Evolutionary conservation across 2,888 invertebrate species (phyloP).

Genomic region (Criorhina ranunculi): DNA sequence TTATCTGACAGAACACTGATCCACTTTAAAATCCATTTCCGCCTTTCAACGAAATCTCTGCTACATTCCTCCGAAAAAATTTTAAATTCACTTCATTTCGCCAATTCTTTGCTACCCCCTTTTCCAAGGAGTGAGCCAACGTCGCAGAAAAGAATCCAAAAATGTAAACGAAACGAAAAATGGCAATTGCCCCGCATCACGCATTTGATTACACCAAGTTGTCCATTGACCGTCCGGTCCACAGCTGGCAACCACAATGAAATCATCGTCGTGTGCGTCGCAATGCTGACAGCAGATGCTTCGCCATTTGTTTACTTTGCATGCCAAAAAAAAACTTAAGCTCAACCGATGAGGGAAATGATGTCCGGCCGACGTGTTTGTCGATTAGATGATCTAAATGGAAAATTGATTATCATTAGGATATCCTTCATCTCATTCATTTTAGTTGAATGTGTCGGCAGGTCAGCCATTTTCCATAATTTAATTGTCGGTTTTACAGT

Average conservation of each 20-base stretch:
- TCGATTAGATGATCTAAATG: constrained; percentile 12
- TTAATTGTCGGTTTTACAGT: constrained; percentile 30
- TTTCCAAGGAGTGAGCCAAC: neutral
- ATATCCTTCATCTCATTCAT: neutral
- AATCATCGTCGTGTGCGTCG: constrained; percentile 34
- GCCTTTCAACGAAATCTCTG: neutral
- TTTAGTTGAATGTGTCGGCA: neutral
- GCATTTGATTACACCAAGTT: constrained; percentile 50
- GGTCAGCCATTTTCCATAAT: neutral
- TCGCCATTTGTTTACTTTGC: constrained; percentile 25
- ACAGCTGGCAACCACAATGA: constrained; percentile 31
- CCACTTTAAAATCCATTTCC: constrained; percentile 27
- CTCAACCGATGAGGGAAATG: neutral
- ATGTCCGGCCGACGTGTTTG: neutral
- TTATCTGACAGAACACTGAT: neutral
- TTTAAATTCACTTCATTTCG: constrained; percentile 1
- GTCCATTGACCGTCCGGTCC: constrained; percentile 27
- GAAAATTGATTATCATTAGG: constrained; percentile 29
- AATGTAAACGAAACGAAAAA: constrained; percentile 40
- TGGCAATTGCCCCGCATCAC: constrained; percentile 10
- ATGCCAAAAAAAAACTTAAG: constrained; percentile 29
- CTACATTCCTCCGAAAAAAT: neutral
- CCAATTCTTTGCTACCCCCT: neutral
- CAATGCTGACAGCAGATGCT: constrained; percentile 23
- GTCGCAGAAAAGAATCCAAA: neutral